Evolutionary conservation across 2,113 vertebrate genomes (phyloP).

Genomic region (Gavialis gangeticus): DNA sequence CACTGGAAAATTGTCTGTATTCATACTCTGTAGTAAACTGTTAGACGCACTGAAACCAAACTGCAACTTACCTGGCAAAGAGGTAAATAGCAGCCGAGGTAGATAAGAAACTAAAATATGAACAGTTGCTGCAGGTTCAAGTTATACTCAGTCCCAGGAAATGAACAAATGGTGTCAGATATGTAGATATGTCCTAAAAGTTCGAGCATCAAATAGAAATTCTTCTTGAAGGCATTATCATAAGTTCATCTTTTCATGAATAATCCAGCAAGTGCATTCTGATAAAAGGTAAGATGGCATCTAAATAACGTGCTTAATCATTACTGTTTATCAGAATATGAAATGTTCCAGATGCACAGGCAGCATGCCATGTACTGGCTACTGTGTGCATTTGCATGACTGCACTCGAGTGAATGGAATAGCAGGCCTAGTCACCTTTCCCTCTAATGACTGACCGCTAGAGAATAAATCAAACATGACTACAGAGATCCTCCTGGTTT

Average conservation of each 20-base stretch:
- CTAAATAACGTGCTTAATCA: neutral
- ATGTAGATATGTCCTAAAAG: neutral
- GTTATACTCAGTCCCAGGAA: too few species aligned
- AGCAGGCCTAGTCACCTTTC: neutral
- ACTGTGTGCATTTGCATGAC: neutral
- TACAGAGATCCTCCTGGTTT: neutral
- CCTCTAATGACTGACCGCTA: neutral
- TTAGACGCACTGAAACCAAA: too few species aligned
- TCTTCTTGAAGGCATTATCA: neutral
- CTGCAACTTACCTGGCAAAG: too few species aligned
- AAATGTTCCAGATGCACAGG: neutral
- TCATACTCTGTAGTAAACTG: too few species aligned
- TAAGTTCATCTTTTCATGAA: neutral
- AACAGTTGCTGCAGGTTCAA: too few species aligned
- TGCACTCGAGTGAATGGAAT: neutral
- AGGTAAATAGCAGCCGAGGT: too few species aligned
- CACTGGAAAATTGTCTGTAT: too few species aligned
- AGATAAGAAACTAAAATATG: too few species aligned
- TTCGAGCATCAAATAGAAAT: neutral
- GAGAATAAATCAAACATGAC: neutral
- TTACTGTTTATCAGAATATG: neutral
- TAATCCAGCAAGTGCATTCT: neutral
- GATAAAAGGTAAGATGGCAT: neutral
- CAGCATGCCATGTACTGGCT: neutral
- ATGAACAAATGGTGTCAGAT: too few species aligned